These are phyloP conservation scores for Aleiodes leptofemur DNA, from an alignment of 2,888 invertebrate genomes.

Conservation along the genomic window DNA sequence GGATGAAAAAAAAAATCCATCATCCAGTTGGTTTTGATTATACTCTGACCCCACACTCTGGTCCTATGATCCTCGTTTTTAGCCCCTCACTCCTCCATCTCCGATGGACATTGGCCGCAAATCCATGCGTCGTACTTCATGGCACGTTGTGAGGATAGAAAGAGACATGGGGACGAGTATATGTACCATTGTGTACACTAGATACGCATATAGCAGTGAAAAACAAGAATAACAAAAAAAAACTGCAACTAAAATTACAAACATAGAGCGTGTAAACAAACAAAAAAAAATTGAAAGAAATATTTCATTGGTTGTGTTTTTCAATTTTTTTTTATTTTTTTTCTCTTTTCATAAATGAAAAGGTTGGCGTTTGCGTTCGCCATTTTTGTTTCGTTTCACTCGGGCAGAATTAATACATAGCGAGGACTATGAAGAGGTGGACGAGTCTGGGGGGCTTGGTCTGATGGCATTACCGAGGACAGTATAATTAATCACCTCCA, in stretches of 20 bases:
- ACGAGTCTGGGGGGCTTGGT: slow-evolving; percentile 35
- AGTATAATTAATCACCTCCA: slow-evolving; percentile 72
- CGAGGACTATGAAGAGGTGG: slow-evolving; percentile 29
- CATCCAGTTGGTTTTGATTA: not conserved
- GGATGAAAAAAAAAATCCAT: slow-evolving; percentile 12
- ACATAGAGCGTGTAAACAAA: slow-evolving; percentile 46
- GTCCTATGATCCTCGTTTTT: not conserved
- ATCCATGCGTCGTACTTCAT: slow-evolving; percentile 58
- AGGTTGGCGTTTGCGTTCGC: slow-evolving; percentile 29
- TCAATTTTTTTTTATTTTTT: not conserved
- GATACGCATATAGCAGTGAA: slow-evolving; percentile 17
- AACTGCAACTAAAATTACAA: slow-evolving; percentile 19
- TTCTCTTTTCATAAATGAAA: slow-evolving; percentile 10
- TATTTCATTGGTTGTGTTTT: slow-evolving; percentile 22
- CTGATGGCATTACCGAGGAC: slow-evolving; percentile 56
- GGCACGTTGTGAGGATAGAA: slow-evolving; percentile 59
- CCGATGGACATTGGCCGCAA: slow-evolving; percentile 58
- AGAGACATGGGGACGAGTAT: slow-evolving; percentile 38
- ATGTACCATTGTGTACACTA: slow-evolving; percentile 29
- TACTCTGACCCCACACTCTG: not conserved
- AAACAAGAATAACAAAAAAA: slow-evolving; percentile 19
- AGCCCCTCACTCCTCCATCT: not conserved
- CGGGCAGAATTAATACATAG: slow-evolving; percentile 56
- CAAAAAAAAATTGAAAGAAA: slow-evolving; percentile 30
- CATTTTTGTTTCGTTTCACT: slow-evolving; percentile 49